Base-by-base conservation (phyloP, 2,888 invertebrate genomes). In the Galerucella calmariensis region DNA sequence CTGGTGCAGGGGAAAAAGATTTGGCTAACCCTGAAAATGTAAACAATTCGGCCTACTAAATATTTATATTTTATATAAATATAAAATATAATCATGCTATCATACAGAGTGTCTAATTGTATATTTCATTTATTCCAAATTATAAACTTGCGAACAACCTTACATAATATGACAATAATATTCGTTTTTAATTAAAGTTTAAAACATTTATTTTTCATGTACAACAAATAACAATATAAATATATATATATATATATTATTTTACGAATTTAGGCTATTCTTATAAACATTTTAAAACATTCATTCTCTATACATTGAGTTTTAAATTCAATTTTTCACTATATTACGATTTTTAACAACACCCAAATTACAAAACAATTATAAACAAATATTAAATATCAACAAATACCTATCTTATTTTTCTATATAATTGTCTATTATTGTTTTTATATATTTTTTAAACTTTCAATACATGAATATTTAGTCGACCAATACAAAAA, bases 201-300 rank as follows among this genome's bases (percentile, higher is more conserved):
- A 72, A 74, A 79, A 78, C 80, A 80, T 80, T 79, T 79, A 80
- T 78, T 79, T 69, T 69, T 73, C 75, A 75, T 58, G 73, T 79
- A 80, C 80, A 80, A 80, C 78, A 80, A 78, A 76, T 75, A 80
- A 80, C 80, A 79, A 71, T 78, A 72, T 67, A 72, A 70, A 20
- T 20, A 20, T 20, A 20, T 20, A 20, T 20, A 20, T 20, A 78
- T 79, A 79, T 78, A 79, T 80, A 79, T 41, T 41, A 41, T 78
- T 65, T 75, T 66, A 71, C 67, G 72, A 65, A 71, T 74, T 72
- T 77, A 73, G 69, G 73, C 72, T 74, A 77, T 65, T 74, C 16
- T 51, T 75, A 63, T 67, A 74, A 68, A 75, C 67, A 67, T 66
- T 41, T 73, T 67, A 70, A 73, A 76, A 78, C 78, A 78, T 76